Evolutionary conservation across 1,140 invertebrate species (phyloP), one percentile per base, ranked within the genome.

Genomic region (Neuroterus valhalla): DNA sequence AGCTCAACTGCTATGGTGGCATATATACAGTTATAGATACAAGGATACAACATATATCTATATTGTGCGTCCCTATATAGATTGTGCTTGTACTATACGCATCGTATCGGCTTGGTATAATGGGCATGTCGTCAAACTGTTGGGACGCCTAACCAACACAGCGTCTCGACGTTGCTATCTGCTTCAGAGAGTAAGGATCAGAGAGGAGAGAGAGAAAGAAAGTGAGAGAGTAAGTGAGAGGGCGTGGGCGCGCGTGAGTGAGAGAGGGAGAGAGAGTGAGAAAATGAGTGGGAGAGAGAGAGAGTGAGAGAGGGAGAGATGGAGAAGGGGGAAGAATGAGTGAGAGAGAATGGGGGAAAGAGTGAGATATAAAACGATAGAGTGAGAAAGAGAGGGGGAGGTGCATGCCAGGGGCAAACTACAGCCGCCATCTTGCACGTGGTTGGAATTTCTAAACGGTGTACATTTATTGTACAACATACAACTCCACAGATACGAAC

Each of bases 361-460:
- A 31, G 31, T 5, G 31, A 31, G 31, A 31, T 3, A 31, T 3
- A 31, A 6, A 31, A 31, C 8, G 31, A 3, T 31, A 31, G 31
- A 45, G 71, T 50, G 73, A 74, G 75, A 71, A 72, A 71, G 77
- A 75, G 66, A 75, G 74, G 79, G 85, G 84, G 84, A 84, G 86
- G 82, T 83, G 82, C 85, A 85, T 81, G 82, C 83, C 81, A 82
- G 82, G 85, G 82, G 82, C 86, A 88, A 89, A 88, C 87, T 87
- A 85, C 85, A 82, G 87, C 87, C 86, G 87, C 87, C 87, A 89
- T 89, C 87, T 89, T 89, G 87, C 87, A 88, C 87, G 87, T 89
- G 87, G 82, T 84, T 80, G 74, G 87, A 88, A 89, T 89, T 82
- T 81, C 82, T 83, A 79, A 87, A 77, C 73, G 68, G 72, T 85